These are phyloP conservation scores for Agriopis aurantiaria DNA, from an alignment of 2,888 invertebrate genomes.

Conservation along the genomic window DNA sequence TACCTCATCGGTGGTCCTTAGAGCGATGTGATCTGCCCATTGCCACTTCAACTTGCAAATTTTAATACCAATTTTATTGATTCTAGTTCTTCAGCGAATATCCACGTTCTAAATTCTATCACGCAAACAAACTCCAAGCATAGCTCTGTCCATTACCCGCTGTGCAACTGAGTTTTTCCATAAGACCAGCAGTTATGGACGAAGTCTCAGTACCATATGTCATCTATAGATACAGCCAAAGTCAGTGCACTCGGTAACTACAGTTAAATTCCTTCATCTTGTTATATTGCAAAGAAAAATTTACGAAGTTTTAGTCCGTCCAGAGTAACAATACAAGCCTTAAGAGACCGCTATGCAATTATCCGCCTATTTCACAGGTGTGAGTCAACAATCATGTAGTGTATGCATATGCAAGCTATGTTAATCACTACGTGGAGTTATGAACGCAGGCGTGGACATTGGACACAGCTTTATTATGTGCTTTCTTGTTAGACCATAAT, in stretches of 20 bases:
- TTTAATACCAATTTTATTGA: too few species aligned
- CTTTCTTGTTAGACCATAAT: not conserved
- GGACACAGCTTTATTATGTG: not conserved
- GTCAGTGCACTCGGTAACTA: not conserved
- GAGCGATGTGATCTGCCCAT: too few species aligned
- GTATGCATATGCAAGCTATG: constrained; percentile 37
- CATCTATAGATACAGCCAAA: too few species aligned
- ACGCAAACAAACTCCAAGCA: too few species aligned
- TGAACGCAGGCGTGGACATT: constrained; percentile 19
- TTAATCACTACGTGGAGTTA: constrained; percentile 33
- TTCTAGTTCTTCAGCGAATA: too few species aligned
- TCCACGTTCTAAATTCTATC: too few species aligned
- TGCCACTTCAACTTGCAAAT: too few species aligned
- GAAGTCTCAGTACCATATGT: too few species aligned
- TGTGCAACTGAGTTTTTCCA: too few species aligned
- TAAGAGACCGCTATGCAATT: constrained; percentile 26
- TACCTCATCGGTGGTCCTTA: too few species aligned
- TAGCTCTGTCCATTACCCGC: too few species aligned
- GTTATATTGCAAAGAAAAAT: not conserved
- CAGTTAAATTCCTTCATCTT: not conserved
- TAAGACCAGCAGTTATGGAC: too few species aligned
- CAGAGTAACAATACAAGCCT: not conserved
- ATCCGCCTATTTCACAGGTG: constrained; percentile 31
- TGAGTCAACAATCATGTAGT: constrained; percentile 21
- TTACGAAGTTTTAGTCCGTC: not conserved